Evolutionary conservation across 2,113 vertebrate species (phyloP), one percentile per base, ranked within the genome.

Genomic region (Pachyramphus minor): DNA sequence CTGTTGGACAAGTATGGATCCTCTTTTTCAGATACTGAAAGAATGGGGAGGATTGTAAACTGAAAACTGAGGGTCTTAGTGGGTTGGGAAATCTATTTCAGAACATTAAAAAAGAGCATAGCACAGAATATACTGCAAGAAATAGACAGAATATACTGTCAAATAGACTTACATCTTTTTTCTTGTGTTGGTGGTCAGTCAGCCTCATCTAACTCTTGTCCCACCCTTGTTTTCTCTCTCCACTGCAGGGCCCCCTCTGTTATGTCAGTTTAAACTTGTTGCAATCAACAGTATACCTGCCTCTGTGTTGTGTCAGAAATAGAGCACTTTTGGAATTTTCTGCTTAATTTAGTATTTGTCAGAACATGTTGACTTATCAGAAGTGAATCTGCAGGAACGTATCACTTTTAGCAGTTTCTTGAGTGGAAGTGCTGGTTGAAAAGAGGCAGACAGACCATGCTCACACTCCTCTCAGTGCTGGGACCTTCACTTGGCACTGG

Each of bases 321-420:
- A 31, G 30, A 87, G 76, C 44, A 21, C 58, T 92, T 95, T 14
- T 11, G 93, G 89, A 87, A 87, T 94, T 95, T 84, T 89, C 37
- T 62, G n/a, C 49, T 28, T 89, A 75, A 89, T 87, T 56, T 72
- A 41, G 37, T 84, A 53, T 93, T 96, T 96, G 87, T 96, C 62
- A 76, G 91, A 84, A 95, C 80, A 79, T 5, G 58, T 75, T 82
- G 84, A 23, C 25, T 89, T 4, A 24, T 87, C 80, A 91, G 87
- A 84, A 90, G n/a, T 49, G 60, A 80, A 45, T 73, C 49, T 94
- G 69, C 66, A 89, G 91, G 93, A 89, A 87, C 44, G 39, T n/a
- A 64, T 84, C 22, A 2, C 22, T 60, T 84, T 81, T 84, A 90
- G 76, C 86, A 59, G 50, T 80, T 88, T 69, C 64, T 88, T 8